Evolutionary conservation across 2,888 invertebrate species (phyloP), one percentile per base, ranked within the genome.

Genomic region (Andrena camellia): DNA sequence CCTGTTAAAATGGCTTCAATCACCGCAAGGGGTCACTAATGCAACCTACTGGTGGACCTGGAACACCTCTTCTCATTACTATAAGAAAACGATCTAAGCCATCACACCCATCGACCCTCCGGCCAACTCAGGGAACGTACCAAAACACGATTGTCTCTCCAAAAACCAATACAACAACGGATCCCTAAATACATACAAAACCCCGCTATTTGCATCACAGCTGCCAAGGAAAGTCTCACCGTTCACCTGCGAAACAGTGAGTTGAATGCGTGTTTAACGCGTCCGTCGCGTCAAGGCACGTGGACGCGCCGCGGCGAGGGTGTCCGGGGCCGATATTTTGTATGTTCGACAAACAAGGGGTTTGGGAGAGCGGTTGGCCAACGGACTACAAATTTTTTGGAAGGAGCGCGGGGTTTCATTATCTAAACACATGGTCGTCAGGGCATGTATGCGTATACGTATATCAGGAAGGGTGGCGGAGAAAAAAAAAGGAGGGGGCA

Each of bases 181-280:
- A 13, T 42, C 13, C 13, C 42, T 42, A 13, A 13, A 13, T 13
- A 42, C 42, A 4, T 42, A 42, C 42, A 3, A 6, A 54, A 2
- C 7, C 13, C n/a, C n/a, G n/a, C 31, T 7, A 29, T 50, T 50
- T 54, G 20, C 70, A 13, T 42, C n/a, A 7, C 6, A 50, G 10
- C 20, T 13, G 13, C 13, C 23, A 62, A 50, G 7, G 62, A 33
- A 3, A 1, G 31, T 8, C 31, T 13, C 57, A 42, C 33, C 17
- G 63, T n/a, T 52, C 57, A 26, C 35, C 59, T 6, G 66, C 33
- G 20, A 54, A 71, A 76, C 60, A 74, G 86, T 81, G 84, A 86
- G 78, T 86, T 86, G 83, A 86, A 86, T 64, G 86, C 86, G 71
- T 75, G 85, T 82, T 75, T 69, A 78, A 71, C 78, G 63, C 68